Evolutionary conservation across 2,888 invertebrate species (phyloP), one percentile per base, ranked within the genome.

Genomic region (Dolichopus griseipennis): DNA sequence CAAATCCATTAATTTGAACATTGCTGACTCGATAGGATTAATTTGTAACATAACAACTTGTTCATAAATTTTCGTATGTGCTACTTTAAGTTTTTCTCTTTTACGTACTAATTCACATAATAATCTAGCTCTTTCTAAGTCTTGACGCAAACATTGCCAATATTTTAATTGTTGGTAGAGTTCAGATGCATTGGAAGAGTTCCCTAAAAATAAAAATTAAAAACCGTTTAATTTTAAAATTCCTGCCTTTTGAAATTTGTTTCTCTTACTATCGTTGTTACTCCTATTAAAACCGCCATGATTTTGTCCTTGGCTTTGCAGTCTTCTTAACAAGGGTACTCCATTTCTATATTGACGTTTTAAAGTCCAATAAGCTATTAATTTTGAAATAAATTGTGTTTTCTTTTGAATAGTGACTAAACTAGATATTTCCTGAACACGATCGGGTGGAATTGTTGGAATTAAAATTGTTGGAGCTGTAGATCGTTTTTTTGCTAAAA

Each of bases 331-430:
- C 69, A 99, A 83, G 0, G 99, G 98, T 10, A 97, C 97, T 0
- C 99, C 99, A 77, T 97, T 97, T 66, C 98, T 83, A 71, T 92
- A 91, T 77, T 96, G 95, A 1, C 99, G 83, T 80, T 99, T 99
- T 64, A 98, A 83, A 5, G 95, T 97, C 99, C 99, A 99, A 78
- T 97, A 99, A 0, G 95, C 93, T 68, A 97, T 89, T 18, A 99
- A 83, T 4, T 95, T 85, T 77, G 92, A 92, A 75, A 97, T 89
- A 75, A 98, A 91, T 73, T 91, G 90, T 33, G 91, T 90, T 71
- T 92, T 88, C 75, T 92, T 92, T 27, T 90, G 86, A 72, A 86
- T 83, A 41, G 84, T 86, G 9, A 95, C 92, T 76, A 93, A 79
- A 15, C 86, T 85, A 0, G 93, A 90, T 70, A 97, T 94, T 80